Percentiles rank a stretch among this genome's conserved stretches.
Evolutionary conservation across 2,113 vertebrate genomes (phyloP).

Genomic region (Vanacampus margaritifer): DNA sequence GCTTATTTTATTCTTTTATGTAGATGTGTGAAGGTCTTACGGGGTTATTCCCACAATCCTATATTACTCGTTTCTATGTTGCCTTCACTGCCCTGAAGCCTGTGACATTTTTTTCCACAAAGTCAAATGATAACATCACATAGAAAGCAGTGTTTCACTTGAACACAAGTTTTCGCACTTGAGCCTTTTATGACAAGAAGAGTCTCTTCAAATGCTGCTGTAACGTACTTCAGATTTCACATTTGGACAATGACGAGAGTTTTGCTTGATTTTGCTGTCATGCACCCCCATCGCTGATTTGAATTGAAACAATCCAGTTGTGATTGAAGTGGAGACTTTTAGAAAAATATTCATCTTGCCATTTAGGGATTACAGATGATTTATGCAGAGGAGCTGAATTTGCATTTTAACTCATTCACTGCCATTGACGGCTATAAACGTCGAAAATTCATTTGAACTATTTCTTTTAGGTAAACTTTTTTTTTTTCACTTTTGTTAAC

Average conservation of each 20-base stretch:
- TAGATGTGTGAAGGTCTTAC: conserved; percentile 12
- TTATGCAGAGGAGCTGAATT: not conserved
- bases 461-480: too few species aligned
- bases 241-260: not conserved
- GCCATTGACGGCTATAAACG: too few species aligned
- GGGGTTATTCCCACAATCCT: conserved; percentile 9
- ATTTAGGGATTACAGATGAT: not conserved
- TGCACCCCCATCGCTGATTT: not conserved
- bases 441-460: too few species aligned
- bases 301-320: not conserved
- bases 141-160: not conserved
- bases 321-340: not conserved
- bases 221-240: not conserved
- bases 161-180: not conserved
- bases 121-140: not conserved
- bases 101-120: not conserved
- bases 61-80: conserved; percentile 6
- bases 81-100: conserved; percentile 15
- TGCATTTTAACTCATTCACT: not conserved
- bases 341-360: not conserved
- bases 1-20: conserved; percentile 35
- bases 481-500: too few species aligned
- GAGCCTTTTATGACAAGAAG: not conserved
- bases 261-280: not conserved
- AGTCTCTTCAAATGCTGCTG: not conserved